Base-by-base conservation (phyloP, 2,888 invertebrate species). In the Erebia aethiops region DNA sequence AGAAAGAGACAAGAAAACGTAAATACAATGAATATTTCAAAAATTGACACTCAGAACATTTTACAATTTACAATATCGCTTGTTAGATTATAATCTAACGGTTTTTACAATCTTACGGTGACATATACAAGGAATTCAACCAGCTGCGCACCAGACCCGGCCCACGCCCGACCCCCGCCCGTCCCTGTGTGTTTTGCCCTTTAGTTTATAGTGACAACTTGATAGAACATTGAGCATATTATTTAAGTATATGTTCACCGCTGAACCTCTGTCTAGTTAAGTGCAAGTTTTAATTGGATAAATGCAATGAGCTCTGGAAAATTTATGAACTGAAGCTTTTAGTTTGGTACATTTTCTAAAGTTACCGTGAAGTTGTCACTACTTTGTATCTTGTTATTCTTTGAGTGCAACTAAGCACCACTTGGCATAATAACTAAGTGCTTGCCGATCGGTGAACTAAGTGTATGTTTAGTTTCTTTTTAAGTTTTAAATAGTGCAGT, bases 221-320 rank as follows among this genome's bases (percentile, higher is more conserved):
- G 46, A 49, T 14, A 63, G 46, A 51, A 26, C 49, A 51, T 51
- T n/a, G n/a, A 51, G 49, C 26, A 49, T 63, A 14, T 46, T 81
- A n/a, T n/a, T n/a, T n/a, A 82, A 82, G 82, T 82, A 83, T 80
- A 79, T 64, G 64, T 54, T 64, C 35, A 79, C 72, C 74, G 75
- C 73, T 76, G 85, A 54, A 64, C 35, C 13, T 54, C 16, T 41
- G 26, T 35, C 67, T 63, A 64, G 64, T 65, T 54, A 35, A 35
- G 2, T 67, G 41, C 49, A 73, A 87, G 81, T 87, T 87, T 85
- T 87, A 87, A 88, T 87, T 87, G 84, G 83, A 83, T 81, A 77
- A 80, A 81, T 83, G 80, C 81, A 83, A 83, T 67, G 52, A 16
- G 18, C 61, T 43, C 10, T 61, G 61, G 43, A 61, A 41, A 61